Conservation (phyloP, 2,797 vertebrate species). For the Echeneis naucrates region DNA sequence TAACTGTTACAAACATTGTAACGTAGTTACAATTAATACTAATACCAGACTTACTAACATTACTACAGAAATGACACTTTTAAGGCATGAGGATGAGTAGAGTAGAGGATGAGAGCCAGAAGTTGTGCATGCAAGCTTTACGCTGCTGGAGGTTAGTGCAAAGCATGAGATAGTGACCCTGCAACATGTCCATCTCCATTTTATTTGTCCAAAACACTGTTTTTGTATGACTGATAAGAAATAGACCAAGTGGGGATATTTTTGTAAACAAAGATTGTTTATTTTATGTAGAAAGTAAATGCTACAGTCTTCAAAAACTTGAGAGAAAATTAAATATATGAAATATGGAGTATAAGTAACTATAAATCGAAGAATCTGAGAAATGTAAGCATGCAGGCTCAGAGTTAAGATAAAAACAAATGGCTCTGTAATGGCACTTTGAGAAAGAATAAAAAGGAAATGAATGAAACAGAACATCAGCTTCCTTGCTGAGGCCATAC, state of each 20-base stretch:
- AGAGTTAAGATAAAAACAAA: slow-evolving; percentile 85
- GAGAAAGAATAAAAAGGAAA: slow-evolving; percentile 70
- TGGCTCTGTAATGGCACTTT: slow-evolving; percentile 82
- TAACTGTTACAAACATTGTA: slow-evolving; percentile 49
- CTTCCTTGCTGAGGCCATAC: slow-evolving; percentile 69
- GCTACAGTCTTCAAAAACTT: slow-evolving; percentile 87
- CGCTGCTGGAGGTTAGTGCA: slow-evolving; percentile 68
- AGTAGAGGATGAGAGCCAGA: slow-evolving; percentile 34
- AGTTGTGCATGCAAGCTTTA: slow-evolving; percentile 53
- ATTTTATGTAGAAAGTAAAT: slow-evolving; percentile 88
- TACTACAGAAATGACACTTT: slow-evolving; percentile 38
- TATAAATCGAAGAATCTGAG: slow-evolving; percentile 82
- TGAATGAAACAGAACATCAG: slow-evolving; percentile 68
- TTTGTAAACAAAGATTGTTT: slow-evolving; percentile 88
- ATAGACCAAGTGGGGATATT: slow-evolving; percentile 74
- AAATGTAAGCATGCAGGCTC: slow-evolving; percentile 90
- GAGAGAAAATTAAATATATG: slow-evolving; percentile 87
- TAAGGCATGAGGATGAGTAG: slow-evolving; percentile 43
- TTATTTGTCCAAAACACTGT: not conserved
- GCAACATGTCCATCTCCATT: slow-evolving; percentile 5
- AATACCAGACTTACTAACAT: slow-evolving; percentile 23
- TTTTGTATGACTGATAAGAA: slow-evolving; percentile 61
- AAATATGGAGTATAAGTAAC: slow-evolving; percentile 86
- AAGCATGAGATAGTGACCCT: slow-evolving; percentile 59
- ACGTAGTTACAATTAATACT: no score